phyloP scores from a whole-genome alignment of 1,140 invertebrate species.

The Zophobas atratus region DNA sequence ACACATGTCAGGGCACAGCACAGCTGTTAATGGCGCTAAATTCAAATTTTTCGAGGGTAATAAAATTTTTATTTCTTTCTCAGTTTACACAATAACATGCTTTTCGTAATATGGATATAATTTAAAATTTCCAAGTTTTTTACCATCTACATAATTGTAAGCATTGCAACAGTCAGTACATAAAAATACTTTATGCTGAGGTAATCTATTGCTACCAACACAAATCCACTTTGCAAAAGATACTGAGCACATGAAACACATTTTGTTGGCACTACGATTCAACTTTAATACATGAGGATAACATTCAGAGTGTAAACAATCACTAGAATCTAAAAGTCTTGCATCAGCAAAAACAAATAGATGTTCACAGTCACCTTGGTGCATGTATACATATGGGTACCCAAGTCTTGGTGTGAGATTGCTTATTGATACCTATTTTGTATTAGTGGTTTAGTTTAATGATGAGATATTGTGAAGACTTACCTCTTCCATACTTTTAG shows the following conservation, averaged over 20 bases:
- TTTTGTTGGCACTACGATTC: slow-evolving; percentile 62
- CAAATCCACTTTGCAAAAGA: slow-evolving; percentile 74
- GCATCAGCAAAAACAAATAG: slow-evolving; percentile 83
- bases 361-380: slow-evolving; percentile 93
- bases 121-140: slow-evolving; percentile 73
- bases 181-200: slow-evolving; percentile 78
- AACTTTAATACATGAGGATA: slow-evolving; percentile 73
- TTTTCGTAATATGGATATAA: slow-evolving; percentile 69
- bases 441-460: too few relatives aligned
- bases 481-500: slow-evolving; percentile 72
- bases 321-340: slow-evolving; percentile 71
- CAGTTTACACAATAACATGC: slow-evolving; percentile 8
- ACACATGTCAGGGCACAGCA: neutral
- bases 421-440: slow-evolving; percentile 67
- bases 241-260: slow-evolving; percentile 73
- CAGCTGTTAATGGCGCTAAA: neutral
- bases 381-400: slow-evolving; percentile 82
- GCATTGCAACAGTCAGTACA: slow-evolving; percentile 77
- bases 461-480: slow-evolving; percentile 18
- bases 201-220: slow-evolving; percentile 72
- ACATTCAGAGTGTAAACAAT: slow-evolving; percentile 67
- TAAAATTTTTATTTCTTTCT: neutral
- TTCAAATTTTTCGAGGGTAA: neutral
- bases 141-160: slow-evolving; percentile 76
- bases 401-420: slow-evolving; percentile 73